Conservation (phyloP, 2,888 invertebrate genomes). For the Clusia tigrina region DNA sequence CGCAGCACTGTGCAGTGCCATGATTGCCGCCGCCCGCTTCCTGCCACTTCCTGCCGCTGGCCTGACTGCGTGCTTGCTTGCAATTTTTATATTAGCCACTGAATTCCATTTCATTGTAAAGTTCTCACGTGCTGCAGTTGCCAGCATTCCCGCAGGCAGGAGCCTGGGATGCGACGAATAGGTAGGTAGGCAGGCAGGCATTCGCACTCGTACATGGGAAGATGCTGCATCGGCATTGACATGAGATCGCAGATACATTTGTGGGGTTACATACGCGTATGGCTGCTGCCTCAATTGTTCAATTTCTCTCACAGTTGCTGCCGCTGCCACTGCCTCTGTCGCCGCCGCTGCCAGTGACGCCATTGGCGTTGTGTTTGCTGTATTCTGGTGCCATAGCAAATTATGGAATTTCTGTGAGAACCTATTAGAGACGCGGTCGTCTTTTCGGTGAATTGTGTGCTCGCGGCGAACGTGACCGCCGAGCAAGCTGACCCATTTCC, state of each 20-base stretch:
- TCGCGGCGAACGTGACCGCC: not conserved
- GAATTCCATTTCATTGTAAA: conserved; percentile 54
- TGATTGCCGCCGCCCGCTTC: conserved; percentile 22
- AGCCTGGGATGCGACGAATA: too few species aligned
- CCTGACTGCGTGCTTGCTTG: conserved; percentile 35
- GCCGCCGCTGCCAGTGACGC: too few species aligned
- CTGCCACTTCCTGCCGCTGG: too few species aligned
- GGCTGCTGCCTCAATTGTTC: not conserved
- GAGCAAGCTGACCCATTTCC: not conserved
- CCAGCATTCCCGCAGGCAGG: too few species aligned
- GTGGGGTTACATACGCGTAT: not conserved
- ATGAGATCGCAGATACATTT: conserved; percentile 4
- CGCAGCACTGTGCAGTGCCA: not conserved
- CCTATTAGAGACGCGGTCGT: not conserved
- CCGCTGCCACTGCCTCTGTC: not conserved
- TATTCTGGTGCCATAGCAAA: not conserved
- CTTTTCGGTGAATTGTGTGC: not conserved
- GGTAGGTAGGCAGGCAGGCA: not conserved
- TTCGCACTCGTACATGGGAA: not conserved
- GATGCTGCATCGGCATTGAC: conserved; percentile 1
- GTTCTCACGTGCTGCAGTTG: conserved; percentile 45
- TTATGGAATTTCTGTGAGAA: conserved; percentile 6
- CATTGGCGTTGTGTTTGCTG: not conserved
- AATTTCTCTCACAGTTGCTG: not conserved
- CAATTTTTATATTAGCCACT: conserved; percentile 40